Base-by-base conservation (phyloP, 1,140 invertebrate species). In the Trissolcus basalis region DNA sequence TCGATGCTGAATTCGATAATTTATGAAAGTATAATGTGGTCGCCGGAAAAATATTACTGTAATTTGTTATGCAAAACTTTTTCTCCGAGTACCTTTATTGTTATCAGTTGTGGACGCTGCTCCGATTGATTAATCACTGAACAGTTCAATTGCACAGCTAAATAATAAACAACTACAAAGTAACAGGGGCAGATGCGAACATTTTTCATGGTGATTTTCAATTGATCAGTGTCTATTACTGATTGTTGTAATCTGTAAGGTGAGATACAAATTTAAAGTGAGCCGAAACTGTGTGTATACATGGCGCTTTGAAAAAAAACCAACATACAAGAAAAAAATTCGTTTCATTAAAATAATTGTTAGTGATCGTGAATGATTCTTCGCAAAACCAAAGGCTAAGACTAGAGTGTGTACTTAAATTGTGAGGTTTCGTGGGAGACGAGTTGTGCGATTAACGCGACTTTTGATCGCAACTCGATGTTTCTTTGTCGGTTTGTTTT, bases 381-480 rank as follows among this genome's bases (percentile, higher is more conserved):
- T 39, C 36, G 36, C 36, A 39, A 39, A 39, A 70, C 19, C 44
- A 70, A 70, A 54, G 48, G 48, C 32, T 51, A 54, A 55, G 44
- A 60, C 14, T 12, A 58, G 51, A 45, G 19, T 27, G 19, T 55
- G 65, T 70, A 65, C 65, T 70, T 76, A 59, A n/a, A 73, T 60
- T 64, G 69, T 59, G 54, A n/a, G n/a, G n/a, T n/a, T n/a, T n/a
- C n/a, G n/a, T n/a, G n/a, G n/a, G 39, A 64, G 53, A 45, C 41
- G 27, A 59, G 49, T 51, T 27, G 73, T 65, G 65, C 54, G 72
- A 69, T 76, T 76, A 70, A 69, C 64, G 55, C 72, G 59, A 69
- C 64, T 60, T 75, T 75, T 53, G 39, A 74, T 67, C 56, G 58
- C 63, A 63, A 67, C 64, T 68, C 72, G 41, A 59, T 75, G 51